phyloP scores from a whole-genome alignment of 2,797 vertebrate species.

The Melanotaenia pygmaea region DNA sequence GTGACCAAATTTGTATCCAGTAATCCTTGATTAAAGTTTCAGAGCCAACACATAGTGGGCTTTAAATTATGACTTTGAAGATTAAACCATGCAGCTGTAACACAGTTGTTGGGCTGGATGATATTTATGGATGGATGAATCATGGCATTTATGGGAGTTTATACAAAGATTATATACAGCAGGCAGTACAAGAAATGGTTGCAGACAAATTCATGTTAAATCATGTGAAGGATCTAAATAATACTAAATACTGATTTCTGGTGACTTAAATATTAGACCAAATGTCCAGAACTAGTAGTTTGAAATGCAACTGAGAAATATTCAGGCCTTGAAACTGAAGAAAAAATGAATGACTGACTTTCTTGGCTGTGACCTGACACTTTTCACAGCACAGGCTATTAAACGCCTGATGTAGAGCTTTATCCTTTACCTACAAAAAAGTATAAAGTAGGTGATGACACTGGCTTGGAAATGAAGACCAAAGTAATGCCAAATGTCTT shows the following conservation, averaged over 20 bases:
- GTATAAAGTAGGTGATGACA: constrained; percentile 47
- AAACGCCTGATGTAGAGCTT: constrained; percentile 27
- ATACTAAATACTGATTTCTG: constrained; percentile 5
- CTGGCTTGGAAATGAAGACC: constrained; percentile 20
- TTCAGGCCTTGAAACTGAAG: constrained; percentile 29
- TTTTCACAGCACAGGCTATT: constrained; percentile 20
- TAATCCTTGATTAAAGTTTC: neutral
- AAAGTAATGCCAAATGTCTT: constrained; percentile 46
- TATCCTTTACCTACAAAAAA: constrained; percentile 22
- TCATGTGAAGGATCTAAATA: neutral
- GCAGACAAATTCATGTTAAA: neutral
- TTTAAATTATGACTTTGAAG: neutral
- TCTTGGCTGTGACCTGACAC: constrained; percentile 38
- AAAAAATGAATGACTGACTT: constrained; percentile 36
- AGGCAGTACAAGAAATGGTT: neutral
- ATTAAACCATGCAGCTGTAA: neutral
- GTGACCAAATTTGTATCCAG: neutral
- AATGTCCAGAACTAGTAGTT: constrained; percentile 36
- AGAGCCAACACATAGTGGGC: neutral
- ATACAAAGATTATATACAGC: neutral
- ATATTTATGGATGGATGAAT: constrained; percentile 1
- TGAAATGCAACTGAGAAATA: constrained; percentile 33
- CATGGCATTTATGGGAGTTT: neutral
- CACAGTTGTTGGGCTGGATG: neutral
- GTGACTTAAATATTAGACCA: constrained; percentile 25